A percentile compares a stretch with the other conserved stretches of the same genome.
These are phyloP conservation scores for Eremophila alpestris DNA, from an alignment of 2,797 vertebrate species.

Conservation along the genomic window DNA sequence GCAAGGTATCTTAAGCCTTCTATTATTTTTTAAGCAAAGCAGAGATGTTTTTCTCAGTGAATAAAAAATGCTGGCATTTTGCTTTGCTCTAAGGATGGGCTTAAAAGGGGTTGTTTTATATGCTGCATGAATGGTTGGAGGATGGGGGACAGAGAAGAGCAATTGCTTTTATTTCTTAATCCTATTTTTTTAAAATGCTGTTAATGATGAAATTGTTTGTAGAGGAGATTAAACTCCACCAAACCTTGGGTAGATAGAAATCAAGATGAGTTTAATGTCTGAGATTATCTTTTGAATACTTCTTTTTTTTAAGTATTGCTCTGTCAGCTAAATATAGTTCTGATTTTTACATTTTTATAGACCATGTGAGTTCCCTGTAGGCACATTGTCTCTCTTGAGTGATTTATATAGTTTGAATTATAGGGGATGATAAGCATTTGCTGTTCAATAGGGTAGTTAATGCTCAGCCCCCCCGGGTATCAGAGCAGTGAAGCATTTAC, in stretches of 20 bases:
- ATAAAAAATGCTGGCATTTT: background rate
- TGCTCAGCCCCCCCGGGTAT: slow-evolving; percentile 60
- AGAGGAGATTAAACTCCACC: background rate
- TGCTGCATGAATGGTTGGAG: background rate
- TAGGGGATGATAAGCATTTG: slow-evolving; percentile 60
- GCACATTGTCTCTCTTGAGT: slow-evolving; percentile 66
- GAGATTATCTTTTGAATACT: slow-evolving; percentile 14
- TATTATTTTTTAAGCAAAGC: background rate
- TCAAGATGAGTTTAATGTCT: background rate
- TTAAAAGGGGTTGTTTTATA: background rate
- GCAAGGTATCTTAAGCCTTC: background rate
- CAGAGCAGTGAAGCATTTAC: slow-evolving; percentile 62
- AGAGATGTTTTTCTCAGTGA: background rate
- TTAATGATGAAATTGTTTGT: background rate
- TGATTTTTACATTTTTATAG: slow-evolving; percentile 55
- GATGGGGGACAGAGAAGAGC: background rate
- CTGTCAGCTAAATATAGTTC: slow-evolving; percentile 55
- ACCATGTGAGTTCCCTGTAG: slow-evolving; percentile 57
- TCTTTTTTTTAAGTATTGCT: background rate
- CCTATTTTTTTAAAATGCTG: background rate
- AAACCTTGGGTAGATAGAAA: background rate
- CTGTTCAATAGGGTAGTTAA: slow-evolving; percentile 73
- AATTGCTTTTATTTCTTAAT: background rate
- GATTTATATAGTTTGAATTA: slow-evolving; percentile 64
- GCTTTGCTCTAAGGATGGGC: background rate